Evolutionary conservation across 2,797 vertebrate species (phyloP).

Genomic region (Cirrhinus molitorella): DNA sequence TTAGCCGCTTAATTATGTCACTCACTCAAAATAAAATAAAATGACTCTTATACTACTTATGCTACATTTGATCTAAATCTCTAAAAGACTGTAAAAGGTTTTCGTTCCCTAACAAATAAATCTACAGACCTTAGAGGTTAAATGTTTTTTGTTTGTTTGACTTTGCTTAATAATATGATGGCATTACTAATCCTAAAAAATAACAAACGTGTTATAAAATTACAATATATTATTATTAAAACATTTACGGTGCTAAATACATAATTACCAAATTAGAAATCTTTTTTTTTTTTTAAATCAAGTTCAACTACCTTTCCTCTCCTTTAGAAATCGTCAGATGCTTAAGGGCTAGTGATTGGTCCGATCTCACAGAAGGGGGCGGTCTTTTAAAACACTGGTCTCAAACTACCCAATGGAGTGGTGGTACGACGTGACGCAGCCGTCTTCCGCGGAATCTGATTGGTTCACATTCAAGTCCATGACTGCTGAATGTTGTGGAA

Average conservation of each 20-base stretch:
- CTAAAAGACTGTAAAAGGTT: not conserved
- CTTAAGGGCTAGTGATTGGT: constrained; percentile 66
- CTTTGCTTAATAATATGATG: not conserved
- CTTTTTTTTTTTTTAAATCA: no score
- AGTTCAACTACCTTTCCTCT: no score
- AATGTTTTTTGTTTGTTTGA: not conserved
- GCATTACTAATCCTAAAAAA: not conserved
- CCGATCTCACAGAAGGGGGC: constrained; percentile 52
- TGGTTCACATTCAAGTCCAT: constrained; percentile 62
- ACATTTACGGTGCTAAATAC: not conserved
- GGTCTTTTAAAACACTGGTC: not conserved
- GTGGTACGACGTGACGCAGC: constrained; percentile 68
- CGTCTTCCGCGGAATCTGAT: constrained; percentile 63
- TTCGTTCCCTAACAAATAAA: not conserved
- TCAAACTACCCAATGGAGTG: constrained; percentile 58
- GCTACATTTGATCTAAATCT: not conserved
- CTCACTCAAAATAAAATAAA: not conserved
- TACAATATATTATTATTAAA: no score
- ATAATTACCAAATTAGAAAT: not conserved
- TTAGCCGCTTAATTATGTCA: not conserved
- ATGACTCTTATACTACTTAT: not conserved
- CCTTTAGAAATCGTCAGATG: constrained; percentile 20
- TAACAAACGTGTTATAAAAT: not conserved
- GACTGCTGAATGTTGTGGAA: constrained; percentile 2
- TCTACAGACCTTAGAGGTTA: not conserved